phyloP scores from a whole-genome alignment of 2,888 invertebrate genomes.

The Caenorhabditis virilis region DNA sequence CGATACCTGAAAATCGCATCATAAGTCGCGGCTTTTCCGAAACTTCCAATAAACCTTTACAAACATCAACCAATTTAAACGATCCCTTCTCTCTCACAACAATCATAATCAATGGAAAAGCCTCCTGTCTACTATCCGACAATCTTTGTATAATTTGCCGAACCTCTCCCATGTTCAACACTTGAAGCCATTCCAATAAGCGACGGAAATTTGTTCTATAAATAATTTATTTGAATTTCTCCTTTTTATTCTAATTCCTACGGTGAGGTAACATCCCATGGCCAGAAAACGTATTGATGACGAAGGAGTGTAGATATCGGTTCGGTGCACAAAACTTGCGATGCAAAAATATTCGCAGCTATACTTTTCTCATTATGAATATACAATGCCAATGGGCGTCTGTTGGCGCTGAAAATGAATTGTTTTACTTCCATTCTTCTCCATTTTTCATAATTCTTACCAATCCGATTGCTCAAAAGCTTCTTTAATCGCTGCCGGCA shows the following conservation, averaged over 20 bases:
- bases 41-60: conserved; percentile 34
- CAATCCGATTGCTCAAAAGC: conserved; percentile 43
- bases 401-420: conserved; percentile 72
- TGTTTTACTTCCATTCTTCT: neutral
- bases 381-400: conserved; percentile 90
- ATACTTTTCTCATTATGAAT: conserved; percentile 95
- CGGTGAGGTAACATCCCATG: conserved; percentile 89
- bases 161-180: conserved; percentile 40
- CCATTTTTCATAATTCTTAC: conserved; percentile 3
- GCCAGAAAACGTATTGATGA: conserved; percentile 89
- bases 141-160: conserved; percentile 27
- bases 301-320: conserved; percentile 86
- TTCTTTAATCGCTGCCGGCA: conserved; percentile 36
- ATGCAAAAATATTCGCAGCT: conserved; percentile 84
- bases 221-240: conserved; percentile 5
- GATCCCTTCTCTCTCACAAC: conserved; percentile 48
- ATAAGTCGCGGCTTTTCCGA: neutral
- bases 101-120: conserved; percentile 58
- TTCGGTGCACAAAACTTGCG: conserved; percentile 79
- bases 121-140: conserved; percentile 18
- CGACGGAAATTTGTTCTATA: conserved; percentile 77
- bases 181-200: conserved; percentile 71
- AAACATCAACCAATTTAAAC: conserved; percentile 28
- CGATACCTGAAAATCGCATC: conserved; percentile 34
- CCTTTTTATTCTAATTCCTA: no score